A percentile compares a stretch with the other conserved stretches of the same genome.
Evolutionary conservation across 2,113 vertebrate species (phyloP).

Genomic region (Sander lucioperca): DNA sequence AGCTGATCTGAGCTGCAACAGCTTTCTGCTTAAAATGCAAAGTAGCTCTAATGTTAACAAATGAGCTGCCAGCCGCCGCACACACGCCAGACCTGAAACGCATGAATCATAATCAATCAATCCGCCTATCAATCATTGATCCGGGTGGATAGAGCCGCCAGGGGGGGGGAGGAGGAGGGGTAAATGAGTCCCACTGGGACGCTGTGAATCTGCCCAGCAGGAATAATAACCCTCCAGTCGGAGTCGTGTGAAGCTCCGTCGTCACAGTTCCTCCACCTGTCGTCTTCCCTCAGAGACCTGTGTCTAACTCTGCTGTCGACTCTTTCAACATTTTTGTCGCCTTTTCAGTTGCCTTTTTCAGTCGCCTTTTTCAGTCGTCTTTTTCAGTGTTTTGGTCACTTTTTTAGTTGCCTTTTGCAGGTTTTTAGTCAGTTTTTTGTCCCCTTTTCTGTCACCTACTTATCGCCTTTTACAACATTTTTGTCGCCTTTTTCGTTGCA

Average conservation of each 20-base stretch:
- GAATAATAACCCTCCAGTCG: conserved; percentile 60
- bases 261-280: conserved; percentile 47
- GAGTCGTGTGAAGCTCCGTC: conserved; percentile 21
- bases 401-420: too few relatives aligned
- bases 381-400: too few relatives aligned
- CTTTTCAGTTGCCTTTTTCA: too few relatives aligned
- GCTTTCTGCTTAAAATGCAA: conserved; percentile 41
- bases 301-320: neutral
- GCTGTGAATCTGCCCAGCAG: conserved; percentile 48
- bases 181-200: conserved; percentile 73
- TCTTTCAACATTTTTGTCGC: too few relatives aligned
- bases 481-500: too few relatives aligned
- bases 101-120: conserved; percentile 74
- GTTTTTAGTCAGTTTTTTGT: too few relatives aligned
- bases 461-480: too few relatives aligned
- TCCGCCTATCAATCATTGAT: conserved; percentile 70
- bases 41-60: conserved; percentile 70
- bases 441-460: too few relatives aligned
- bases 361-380: too few relatives aligned
- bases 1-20: conserved; percentile 24
- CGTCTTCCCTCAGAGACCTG: conserved; percentile 12
- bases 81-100: conserved; percentile 42
- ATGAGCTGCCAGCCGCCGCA: conserved; percentile 65
- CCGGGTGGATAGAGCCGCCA: conserved; percentile 5
- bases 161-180: neutral